Conservation (phyloP, 1,140 invertebrate genomes). For the Drosophila bifasciata region DNA sequence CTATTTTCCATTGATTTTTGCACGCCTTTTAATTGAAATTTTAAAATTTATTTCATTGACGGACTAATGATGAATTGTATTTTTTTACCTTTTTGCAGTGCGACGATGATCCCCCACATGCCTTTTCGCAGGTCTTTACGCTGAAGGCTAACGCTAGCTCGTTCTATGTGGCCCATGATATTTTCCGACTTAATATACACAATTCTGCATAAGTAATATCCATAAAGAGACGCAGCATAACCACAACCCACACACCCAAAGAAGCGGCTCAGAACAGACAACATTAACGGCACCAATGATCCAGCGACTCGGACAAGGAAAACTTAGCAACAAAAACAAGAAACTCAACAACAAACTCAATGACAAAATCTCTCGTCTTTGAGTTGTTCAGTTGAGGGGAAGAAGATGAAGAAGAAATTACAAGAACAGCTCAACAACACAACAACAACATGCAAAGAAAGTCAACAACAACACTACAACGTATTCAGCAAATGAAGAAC, state of each 20-base stretch:
- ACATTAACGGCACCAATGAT: no score
- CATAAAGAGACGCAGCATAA: conserved; percentile 11
- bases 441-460: no score
- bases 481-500: no score
- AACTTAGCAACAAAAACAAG: conserved; percentile 4
- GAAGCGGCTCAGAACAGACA: conserved; percentile 22
- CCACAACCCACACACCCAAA: conserved; percentile 53
- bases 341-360: background rate
- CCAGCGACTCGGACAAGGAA: no score
- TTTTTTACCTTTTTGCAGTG: conserved; percentile 87
- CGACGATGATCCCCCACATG: conserved; percentile 96
- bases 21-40: conserved; percentile 33
- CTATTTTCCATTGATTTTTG: background rate
- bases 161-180: conserved; percentile 96
- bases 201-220: conserved; percentile 87
- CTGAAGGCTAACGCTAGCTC: conserved; percentile 92
- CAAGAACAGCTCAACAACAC: background rate
- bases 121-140: conserved; percentile 95
- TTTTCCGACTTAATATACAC: conserved; percentile 96
- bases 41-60: background rate
- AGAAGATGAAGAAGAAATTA: no score
- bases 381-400: no score
- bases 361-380: no score
- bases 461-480: background rate
- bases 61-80: background rate